phyloP scores from a whole-genome alignment of 2,797 vertebrate genomes.

The Antrozous pallidus region DNA sequence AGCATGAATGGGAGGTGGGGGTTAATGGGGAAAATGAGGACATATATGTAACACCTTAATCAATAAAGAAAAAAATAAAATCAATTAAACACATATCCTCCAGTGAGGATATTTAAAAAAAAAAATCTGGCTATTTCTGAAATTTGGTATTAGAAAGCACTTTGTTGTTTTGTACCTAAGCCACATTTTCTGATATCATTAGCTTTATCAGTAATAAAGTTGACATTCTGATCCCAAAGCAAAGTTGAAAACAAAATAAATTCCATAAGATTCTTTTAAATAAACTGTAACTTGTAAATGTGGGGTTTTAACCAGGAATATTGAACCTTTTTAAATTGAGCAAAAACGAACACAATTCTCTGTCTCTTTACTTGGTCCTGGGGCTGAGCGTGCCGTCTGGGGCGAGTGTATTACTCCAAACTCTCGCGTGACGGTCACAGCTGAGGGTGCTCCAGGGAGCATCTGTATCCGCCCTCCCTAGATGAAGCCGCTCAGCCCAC shows the following conservation, averaged over 20 bases:
- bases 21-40: too few relatives aligned
- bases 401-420: accelerated
- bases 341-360: not conserved
- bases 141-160: too few relatives aligned
- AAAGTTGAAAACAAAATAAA: not conserved
- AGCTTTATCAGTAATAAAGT: too few relatives aligned
- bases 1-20: too few relatives aligned
- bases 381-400: accelerated
- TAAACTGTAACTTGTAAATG: not conserved
- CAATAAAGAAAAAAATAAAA: too few relatives aligned
- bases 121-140: too few relatives aligned
- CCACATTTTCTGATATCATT: too few relatives aligned
- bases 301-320: not conserved
- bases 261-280: not conserved
- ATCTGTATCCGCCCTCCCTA: not conserved
- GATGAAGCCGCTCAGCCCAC: accelerated
- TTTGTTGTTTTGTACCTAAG: too few relatives aligned
- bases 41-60: too few relatives aligned
- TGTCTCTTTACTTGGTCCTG: not conserved
- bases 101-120: too few relatives aligned
- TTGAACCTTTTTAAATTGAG: not conserved
- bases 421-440: not conserved
- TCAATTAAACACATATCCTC: too few relatives aligned
- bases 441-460: accelerated
- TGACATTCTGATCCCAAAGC: too few relatives aligned